Conservation (phyloP, 2,113 vertebrate genomes). For the Baryphthengus martii region DNA sequence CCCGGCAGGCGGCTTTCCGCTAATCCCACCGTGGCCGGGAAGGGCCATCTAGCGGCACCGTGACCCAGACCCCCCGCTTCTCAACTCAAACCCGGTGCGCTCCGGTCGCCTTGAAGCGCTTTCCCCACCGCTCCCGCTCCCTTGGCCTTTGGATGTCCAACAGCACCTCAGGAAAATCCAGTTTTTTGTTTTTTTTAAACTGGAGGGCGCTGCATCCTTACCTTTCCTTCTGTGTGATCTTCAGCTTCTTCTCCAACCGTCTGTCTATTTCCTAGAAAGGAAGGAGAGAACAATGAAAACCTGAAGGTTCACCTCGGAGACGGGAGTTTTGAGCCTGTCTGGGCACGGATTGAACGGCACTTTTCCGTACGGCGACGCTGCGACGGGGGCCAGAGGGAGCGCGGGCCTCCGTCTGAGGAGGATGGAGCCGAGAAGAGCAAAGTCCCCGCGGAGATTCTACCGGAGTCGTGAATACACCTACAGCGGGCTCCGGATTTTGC, state of each 20-base stretch:
- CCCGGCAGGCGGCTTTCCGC: neutral
- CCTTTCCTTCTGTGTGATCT: conserved; percentile 94
- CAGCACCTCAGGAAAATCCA: neutral
- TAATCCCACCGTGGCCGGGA: accelerated
- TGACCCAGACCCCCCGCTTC: neutral
- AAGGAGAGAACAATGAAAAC: conserved; percentile 32
- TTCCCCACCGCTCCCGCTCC: neutral
- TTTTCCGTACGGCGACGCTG: accelerated
- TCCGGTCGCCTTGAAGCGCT: neutral
- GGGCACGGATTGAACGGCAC: accelerated
- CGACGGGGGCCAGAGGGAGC: neutral
- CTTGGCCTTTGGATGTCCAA: neutral
- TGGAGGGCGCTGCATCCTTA: conserved; percentile 57
- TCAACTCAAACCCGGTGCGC: accelerated
- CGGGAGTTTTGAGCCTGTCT: neutral
- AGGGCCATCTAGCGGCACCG: neutral
- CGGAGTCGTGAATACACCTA: neutral
- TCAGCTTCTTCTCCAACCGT: conserved; percentile 92
- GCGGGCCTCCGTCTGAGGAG: accelerated
- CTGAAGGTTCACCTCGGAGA: accelerated
- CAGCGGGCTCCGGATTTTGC: neutral
- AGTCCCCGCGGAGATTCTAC: accelerated
- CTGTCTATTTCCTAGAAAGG: conserved; percentile 92
- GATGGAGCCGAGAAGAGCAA: neutral
- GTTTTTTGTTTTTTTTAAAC: neutral